Evolutionary conservation across 2,888 invertebrate genomes (phyloP).

Genomic region (Mesoligia furuncula): DNA sequence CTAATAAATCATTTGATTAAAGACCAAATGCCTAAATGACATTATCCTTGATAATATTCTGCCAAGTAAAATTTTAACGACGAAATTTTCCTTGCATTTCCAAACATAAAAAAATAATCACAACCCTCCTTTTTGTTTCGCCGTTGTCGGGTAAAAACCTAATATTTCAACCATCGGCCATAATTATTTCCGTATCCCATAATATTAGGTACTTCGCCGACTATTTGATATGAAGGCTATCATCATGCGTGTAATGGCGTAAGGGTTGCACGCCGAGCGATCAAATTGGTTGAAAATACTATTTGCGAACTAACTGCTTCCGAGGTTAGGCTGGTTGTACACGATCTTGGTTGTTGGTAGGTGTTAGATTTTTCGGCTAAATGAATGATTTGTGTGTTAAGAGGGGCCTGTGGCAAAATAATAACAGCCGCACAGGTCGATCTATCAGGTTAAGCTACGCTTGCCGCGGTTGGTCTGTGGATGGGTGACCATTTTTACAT

Average conservation of each 20-base stretch:
- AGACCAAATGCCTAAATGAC: too few relatives aligned
- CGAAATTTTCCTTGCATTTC: not conserved
- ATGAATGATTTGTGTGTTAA: not conserved
- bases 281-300: slow-evolving; percentile 71
- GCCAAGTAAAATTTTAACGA: too few relatives aligned
- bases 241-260: slow-evolving; percentile 57
- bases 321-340: slow-evolving; percentile 31
- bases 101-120: not conserved
- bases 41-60: too few relatives aligned
- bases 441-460: too few relatives aligned
- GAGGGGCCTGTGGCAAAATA: too few relatives aligned
- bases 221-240: slow-evolving; percentile 59
- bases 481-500: too few relatives aligned
- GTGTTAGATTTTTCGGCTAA: not conserved
- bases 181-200: slow-evolving; percentile 38
- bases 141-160: not conserved
- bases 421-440: too few relatives aligned
- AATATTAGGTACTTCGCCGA: slow-evolving; percentile 25
- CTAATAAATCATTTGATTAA: too few relatives aligned
- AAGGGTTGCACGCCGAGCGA: slow-evolving; percentile 54
- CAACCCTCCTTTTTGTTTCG: too few relatives aligned
- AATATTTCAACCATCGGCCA: slow-evolving; percentile 29
- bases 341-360: not conserved
- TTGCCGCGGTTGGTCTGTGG: too few relatives aligned
- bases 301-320: slow-evolving; percentile 62